Conservation (phyloP, 2,888 invertebrate genomes). For the Trachelus troglodyta region DNA sequence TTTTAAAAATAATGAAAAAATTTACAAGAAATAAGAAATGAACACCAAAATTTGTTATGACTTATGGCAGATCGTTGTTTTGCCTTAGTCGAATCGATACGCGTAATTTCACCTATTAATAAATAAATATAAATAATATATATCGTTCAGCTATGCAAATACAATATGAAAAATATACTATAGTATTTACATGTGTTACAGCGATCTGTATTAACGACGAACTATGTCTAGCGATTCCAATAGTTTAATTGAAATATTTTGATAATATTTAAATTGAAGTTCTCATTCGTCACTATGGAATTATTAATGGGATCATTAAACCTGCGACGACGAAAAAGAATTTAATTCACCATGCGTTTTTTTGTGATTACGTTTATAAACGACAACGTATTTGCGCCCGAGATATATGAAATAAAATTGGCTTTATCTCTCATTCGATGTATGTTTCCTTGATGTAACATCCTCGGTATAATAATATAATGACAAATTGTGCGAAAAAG, state of each 20-base stretch:
- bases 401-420: not conserved
- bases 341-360: not conserved
- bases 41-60: not conserved
- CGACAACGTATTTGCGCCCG: not conserved
- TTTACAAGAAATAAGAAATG: not conserved
- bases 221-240: too few species aligned
- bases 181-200: not conserved
- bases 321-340: not conserved
- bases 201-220: not conserved
- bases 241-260: too few species aligned
- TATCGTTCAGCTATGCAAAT: slow-evolving; percentile 21
- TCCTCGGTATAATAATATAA: too few species aligned
- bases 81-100: not conserved
- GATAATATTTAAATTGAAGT: too few species aligned
- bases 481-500: not conserved
- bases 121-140: slow-evolving; percentile 36
- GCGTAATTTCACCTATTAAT: slow-evolving; percentile 15
- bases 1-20: not conserved
- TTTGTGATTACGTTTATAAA: not conserved
- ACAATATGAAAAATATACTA: slow-evolving; percentile 6
- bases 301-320: not conserved
- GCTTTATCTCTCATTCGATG: not conserved
- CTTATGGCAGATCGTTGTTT: not conserved
- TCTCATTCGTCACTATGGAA: not conserved
- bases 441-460: not conserved